Conservation (phyloP, 1,140 invertebrate genomes). For the Brachionus manjavacas region DNA sequence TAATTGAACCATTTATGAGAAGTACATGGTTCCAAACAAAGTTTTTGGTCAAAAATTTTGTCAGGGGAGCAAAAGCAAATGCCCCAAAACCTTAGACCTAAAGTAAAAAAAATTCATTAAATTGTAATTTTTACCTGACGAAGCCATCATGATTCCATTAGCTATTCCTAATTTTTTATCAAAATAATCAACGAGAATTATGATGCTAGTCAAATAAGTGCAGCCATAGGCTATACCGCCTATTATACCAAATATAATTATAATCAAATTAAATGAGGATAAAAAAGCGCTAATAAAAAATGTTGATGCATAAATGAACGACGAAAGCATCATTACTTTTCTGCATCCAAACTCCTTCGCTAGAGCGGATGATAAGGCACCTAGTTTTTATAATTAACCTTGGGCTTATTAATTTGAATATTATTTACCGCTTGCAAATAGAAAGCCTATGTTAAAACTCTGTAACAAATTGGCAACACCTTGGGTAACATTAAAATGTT, state of each 20-base stretch:
- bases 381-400: constrained; percentile 55
- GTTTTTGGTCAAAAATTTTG: constrained; percentile 47
- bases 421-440: background rate
- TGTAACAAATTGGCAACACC: constrained; percentile 5
- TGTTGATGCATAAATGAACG: constrained; percentile 68
- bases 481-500: constrained; percentile 12
- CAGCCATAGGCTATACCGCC: constrained; percentile 63
- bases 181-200: constrained; percentile 86
- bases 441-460: constrained; percentile 22
- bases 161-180: constrained; percentile 81
- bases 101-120: background rate
- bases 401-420: background rate
- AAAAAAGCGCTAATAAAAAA: constrained; percentile 76
- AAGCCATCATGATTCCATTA: constrained; percentile 71
- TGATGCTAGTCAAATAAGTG: constrained; percentile 63
- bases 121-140: constrained; percentile 47
- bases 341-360: constrained; percentile 81
- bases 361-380: constrained; percentile 83
- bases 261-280: constrained; percentile 71
- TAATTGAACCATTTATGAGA: background rate
- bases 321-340: constrained; percentile 75
- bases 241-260: constrained; percentile 75
- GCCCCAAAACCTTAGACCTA: constrained; percentile 50
- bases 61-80: constrained; percentile 52
- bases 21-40: constrained; percentile 50